Evolutionary conservation across 1,140 invertebrate genomes (phyloP), one percentile per base, ranked within the genome.

Genomic region (Drosophila aff.): DNA sequence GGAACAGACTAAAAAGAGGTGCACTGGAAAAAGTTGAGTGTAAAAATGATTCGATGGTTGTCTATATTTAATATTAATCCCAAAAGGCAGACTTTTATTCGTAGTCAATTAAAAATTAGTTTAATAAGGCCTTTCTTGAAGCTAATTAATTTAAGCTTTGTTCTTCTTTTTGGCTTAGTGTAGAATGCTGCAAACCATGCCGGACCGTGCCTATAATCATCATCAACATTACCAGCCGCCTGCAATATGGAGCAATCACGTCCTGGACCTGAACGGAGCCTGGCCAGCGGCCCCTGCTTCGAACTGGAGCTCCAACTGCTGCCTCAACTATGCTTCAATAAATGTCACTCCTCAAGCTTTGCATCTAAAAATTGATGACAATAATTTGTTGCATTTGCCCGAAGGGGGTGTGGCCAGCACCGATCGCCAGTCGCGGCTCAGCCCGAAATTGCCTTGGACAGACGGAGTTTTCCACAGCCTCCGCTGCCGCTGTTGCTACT

Each of bases 311-410:
- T 43, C 21, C 26, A 28, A 65, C 63, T 43, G 38, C 38, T 46
- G 60, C 81, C 79, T 26, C 55, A 67, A 68, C 84, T 74, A 87
- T 61, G 85, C 84, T 87, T 87, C 84, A 87, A 87, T 87, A 87
- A 87, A 87, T 87, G 84, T 87, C 84, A 87, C 81, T 87, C 84
- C 84, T 89, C 84, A 76, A 87, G 84, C 84, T 89, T 87, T 90
- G 84, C 84, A 87, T 87, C 84, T 87, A 90, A 90, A 89, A 87
- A 87, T 90, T 87, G 84, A 87, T 87, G 84, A 87, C 84, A 87
- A 90, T 87, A 87, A 87, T 87, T 87, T 87, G 84, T 87, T 87
- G 84, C 85, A 84, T 89, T 87, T 72, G 85, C 78, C 85, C 78
- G 58, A 78, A 57, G 75, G 85, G 85, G 85, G 85, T 90, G 85